Base-by-base conservation (phyloP, 2,888 invertebrate genomes). In the Prosopocoilus inquinatus region DNA sequence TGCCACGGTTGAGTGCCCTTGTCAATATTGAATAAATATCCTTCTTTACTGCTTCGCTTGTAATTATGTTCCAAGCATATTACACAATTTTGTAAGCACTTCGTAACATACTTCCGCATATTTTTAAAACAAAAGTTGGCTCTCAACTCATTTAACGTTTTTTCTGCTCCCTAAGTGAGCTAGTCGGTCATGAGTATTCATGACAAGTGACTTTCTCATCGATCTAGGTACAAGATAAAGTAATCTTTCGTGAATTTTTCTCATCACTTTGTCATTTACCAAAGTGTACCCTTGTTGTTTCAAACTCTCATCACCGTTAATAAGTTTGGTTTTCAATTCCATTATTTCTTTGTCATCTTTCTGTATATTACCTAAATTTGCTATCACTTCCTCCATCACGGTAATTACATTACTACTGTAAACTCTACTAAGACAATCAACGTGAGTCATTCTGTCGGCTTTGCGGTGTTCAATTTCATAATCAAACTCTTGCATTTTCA, bases 51-150 rank as follows among this genome's bases (percentile, higher is more conserved):
- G 41, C 67, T 67, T 34, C 35, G 51, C 1, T 32, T 36, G 2
- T 60, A 51, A 7, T 62, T 61, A 39, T 50, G 67, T n/a, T 52
- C 57, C 5, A 70, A 61, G 53, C 70, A 71, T 53, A 66, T 67
- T 28, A 71, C 43, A 58, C 68, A 71, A 51, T 67, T 69, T 7
- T 11, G 8, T 39, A 71, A 63, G 50, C 68, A 64, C 33, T 49
- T 47, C 55, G 61, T 66, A 7, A 63, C 57, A 47, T 67, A 62
- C 15, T 63, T 52, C 15, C 55, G 63, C 56, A 70, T 63, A 28
- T 66, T 63, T 4, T 70, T 66, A 59, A 73, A 72, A 68, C 70
- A 73, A 62, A 71, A 73, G n/a, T 53, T 54, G 53, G 53, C 47
- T 32, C 13, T 58, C 43, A 74, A 50, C 12, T 59, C 47, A 13